These are phyloP conservation scores for Phortica magna DNA, from an alignment of 2,888 invertebrate genomes.

Conservation along the genomic window DNA sequence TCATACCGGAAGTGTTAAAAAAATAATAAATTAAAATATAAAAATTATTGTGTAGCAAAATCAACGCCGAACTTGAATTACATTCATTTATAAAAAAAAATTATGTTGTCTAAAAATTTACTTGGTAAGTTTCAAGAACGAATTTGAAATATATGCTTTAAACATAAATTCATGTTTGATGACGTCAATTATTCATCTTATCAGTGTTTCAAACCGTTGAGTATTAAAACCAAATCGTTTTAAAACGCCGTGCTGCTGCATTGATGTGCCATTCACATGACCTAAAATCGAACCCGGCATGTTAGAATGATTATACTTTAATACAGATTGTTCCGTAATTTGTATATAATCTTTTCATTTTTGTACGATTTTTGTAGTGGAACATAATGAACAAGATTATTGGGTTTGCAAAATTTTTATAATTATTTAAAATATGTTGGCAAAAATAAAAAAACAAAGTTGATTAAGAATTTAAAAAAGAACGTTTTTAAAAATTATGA, in stretches of 20 bases:
- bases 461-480: too few species aligned
- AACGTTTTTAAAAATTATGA: too few species aligned
- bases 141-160: not conserved
- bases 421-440: too few species aligned
- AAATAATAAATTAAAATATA: not conserved
- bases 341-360: too few species aligned
- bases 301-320: not conserved
- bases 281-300: not conserved
- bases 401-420: too few species aligned
- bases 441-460: too few species aligned
- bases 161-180: not conserved
- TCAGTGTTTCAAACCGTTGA: not conserved
- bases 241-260: not conserved
- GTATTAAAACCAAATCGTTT: not conserved
- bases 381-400: too few species aligned
- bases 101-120: constrained; percentile 48
- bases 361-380: too few species aligned
- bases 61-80: not conserved
- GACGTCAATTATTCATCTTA: not conserved
- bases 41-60: not conserved
- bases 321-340: not conserved
- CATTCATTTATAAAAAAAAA: not conserved
- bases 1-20: not conserved
- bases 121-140: constrained; percentile 50
- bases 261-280: not conserved